A percentile compares a stretch with the other conserved stretches of the same genome.
phyloP scores from a whole-genome alignment of 2,113 vertebrate species.

The Cyprinus carpio region DNA sequence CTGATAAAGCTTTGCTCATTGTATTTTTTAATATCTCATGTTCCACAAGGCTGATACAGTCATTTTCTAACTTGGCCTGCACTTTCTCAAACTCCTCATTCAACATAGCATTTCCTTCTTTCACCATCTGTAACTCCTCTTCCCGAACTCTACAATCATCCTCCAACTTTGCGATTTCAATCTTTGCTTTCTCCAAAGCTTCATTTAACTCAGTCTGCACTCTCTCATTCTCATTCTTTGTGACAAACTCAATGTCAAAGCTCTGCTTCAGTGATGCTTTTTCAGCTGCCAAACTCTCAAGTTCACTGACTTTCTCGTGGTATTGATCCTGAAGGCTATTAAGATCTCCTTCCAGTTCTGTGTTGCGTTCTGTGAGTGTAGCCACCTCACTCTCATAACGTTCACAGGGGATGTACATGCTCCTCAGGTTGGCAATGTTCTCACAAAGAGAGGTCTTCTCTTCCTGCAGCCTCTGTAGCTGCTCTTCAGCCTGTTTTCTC shows the following conservation, averaged over 20 bases:
- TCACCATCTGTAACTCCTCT: slow-evolving; percentile 76
- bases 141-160: slow-evolving; percentile 70
- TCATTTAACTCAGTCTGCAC: slow-evolving; percentile 71
- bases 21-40: slow-evolving; percentile 68
- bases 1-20: slow-evolving; percentile 63
- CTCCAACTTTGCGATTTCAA: slow-evolving; percentile 76
- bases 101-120: slow-evolving; percentile 78
- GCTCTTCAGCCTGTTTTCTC: slow-evolving; percentile 77
- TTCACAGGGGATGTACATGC: slow-evolving; percentile 72
- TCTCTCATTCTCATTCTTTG: slow-evolving; percentile 78
- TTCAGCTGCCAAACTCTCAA: slow-evolving; percentile 70
- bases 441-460: slow-evolving; percentile 78
- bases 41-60: slow-evolving; percentile 76
- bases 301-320: slow-evolving; percentile 72
- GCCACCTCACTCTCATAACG: slow-evolving; percentile 75
- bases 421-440: slow-evolving; percentile 71
- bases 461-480: slow-evolving; percentile 75
- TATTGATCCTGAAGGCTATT: slow-evolving; percentile 73
- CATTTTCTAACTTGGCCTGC: slow-evolving; percentile 69
- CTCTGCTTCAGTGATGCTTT: slow-evolving; percentile 74
- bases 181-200: slow-evolving; percentile 76
- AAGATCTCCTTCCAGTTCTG: slow-evolving; percentile 75
- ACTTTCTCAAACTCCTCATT: slow-evolving; percentile 75
- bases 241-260: slow-evolving; percentile 77
- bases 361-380: slow-evolving; percentile 70